Conservation (phyloP, 2,888 invertebrate species). For the Ichneumoninae sp. region DNA sequence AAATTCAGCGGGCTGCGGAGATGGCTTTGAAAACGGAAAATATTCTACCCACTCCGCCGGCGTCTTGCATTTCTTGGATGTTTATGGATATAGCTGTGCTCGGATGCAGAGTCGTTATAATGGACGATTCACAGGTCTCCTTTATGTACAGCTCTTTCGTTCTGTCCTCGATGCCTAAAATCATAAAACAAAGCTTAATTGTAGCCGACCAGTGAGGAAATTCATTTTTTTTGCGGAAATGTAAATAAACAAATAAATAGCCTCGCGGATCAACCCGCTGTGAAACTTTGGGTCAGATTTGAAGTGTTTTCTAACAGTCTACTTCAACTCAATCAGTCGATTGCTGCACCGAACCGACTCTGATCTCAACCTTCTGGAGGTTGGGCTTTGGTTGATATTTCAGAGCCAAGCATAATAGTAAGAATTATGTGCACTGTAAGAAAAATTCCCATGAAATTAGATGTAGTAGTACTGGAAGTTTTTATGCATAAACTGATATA, state of each 20-base stretch:
- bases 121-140: conserved; percentile 91
- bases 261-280: too few relatives aligned
- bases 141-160: conserved; percentile 90
- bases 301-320: too few relatives aligned
- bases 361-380: too few relatives aligned
- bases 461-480: too few relatives aligned
- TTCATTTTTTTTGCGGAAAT: neutral
- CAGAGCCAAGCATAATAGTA: too few relatives aligned
- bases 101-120: conserved; percentile 91
- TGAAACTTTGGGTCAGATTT: too few relatives aligned
- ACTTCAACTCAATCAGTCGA: too few relatives aligned
- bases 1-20: conserved; percentile 64
- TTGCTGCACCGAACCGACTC: too few relatives aligned
- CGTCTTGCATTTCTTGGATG: conserved; percentile 94
- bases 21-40: conserved; percentile 17
- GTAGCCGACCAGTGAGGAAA: neutral
- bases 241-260: conserved; percentile 31
- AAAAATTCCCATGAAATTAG: too few relatives aligned
- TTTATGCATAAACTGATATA: too few relatives aligned
- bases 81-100: conserved; percentile 91
- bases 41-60: conserved; percentile 88
- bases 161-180: conserved; percentile 88
- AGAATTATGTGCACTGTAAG: too few relatives aligned
- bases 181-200: conserved; percentile 47
- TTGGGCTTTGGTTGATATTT: too few relatives aligned